Evolutionary conservation across 2,797 vertebrate species (phyloP).

Genomic region (Crocodylus rhombifer): DNA sequence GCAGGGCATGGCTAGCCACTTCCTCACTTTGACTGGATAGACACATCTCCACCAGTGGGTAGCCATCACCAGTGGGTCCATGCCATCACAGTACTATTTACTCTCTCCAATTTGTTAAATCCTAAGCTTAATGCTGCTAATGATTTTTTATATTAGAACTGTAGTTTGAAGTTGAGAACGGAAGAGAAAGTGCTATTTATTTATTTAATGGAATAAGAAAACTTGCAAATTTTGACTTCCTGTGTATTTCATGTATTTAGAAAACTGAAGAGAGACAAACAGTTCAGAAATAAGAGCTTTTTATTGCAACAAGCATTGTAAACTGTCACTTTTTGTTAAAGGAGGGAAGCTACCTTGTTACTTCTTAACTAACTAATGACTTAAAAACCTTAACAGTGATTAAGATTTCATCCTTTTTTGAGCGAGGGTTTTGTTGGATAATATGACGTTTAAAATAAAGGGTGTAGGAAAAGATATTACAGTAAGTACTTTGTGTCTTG

Average conservation of each 20-base stretch:
- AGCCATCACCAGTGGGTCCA: too few species aligned
- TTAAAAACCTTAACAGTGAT: background rate
- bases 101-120: too few species aligned
- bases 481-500: too few species aligned
- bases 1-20: too few species aligned
- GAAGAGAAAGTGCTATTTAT: background rate
- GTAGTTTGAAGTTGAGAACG: background rate
- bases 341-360: background rate
- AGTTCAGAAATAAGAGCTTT: background rate
- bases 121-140: background rate
- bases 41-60: too few species aligned
- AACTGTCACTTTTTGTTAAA: background rate
- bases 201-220: background rate
- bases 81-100: too few species aligned
- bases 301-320: background rate
- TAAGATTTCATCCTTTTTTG: background rate
- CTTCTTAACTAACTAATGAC: background rate
- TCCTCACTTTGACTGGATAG: too few species aligned
- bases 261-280: background rate
- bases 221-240: background rate
- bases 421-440: background rate
- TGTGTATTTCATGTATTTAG: background rate
- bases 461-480: too few species aligned
- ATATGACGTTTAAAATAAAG: background rate
- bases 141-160: background rate